Evolutionary conservation across 2,888 invertebrate species (phyloP), one percentile per base, ranked within the genome.

Genomic region (Aporophyla nigra): DNA sequence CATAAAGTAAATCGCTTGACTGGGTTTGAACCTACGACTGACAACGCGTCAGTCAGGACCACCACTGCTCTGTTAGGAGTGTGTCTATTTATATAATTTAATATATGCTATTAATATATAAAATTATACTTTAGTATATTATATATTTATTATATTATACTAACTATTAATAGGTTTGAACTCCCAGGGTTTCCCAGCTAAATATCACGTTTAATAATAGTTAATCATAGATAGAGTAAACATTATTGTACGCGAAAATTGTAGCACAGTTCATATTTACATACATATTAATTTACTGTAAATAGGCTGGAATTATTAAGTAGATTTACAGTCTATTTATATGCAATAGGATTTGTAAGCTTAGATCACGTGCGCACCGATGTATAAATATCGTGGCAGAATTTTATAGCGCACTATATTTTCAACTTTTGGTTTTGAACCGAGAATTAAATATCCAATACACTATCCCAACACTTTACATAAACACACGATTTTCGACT

Each of bases 141-240:
- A n/a, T n/a, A n/a, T n/a, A n/a, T n/a, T n/a, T n/a, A 43, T 40
- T n/a, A 61, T 46, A 43, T 40, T n/a, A 61, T 46, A 46, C 10
- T 6, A 19, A 19, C 2, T 61, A 14, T n/a, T 51, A 74, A 53
- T 33, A 54, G 19, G 24, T 33, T 46, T 61, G 5, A 65, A 12
- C 10, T 19, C 6, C 27, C 12, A 43, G 7, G 27, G 27, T n/a
- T 40, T 58, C 19, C n/a, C 24, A 46, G 10, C 24, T 33, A n/a
- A 66, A 75, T 58, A 75, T 27, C 43, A 51, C 10, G 58, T 75
- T 27, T 63, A 49, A 46, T 58, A 58, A 10, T 56, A 54, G 7
- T 71, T 27, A 53, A 66, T 43, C 7, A 27, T 68, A n/a, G 19
- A 49, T 49, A 24, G 5, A 46, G 49, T 21, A 16, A 5, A 51